Evolutionary conservation across 2,113 vertebrate species (phyloP), one percentile per base, ranked within the genome.

Genomic region (Nesoenas mayeri): DNA sequence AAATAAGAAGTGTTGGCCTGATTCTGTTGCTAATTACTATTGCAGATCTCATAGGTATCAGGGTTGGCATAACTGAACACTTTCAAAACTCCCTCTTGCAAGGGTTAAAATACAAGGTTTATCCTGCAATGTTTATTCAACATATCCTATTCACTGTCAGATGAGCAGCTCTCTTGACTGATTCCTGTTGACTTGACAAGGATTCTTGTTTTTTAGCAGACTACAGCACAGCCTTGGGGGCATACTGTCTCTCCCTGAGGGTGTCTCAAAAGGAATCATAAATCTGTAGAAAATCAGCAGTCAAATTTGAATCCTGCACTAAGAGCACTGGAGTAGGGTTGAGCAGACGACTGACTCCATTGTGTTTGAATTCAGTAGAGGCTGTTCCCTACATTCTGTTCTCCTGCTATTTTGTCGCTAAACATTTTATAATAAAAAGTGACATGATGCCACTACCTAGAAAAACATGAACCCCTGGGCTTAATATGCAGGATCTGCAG

Each of bases 101-200:
- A 84, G 44, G 34, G 36, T 88, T 86, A 86, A 78, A 80, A 40
- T 47, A 36, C 1, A 1, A 74, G 31, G 16, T 66, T 95, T 94
- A 10, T 51, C 83, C 53, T 44, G 26, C 36, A 40, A 18, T 65
- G 21, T 88, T 94, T 90, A 80, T 88, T 95, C 60, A 83, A 75
- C 18, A 38, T 81, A 40, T 48, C 88, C 56, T 86, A 32, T 40
- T 88, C 32, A 26, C 29, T 92, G 75, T 88, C 75, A 88, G 57
- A 44, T 88, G 31, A 93, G 72, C 86, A 80, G 6, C 10, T 80
- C 26, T 93, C 38, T 81, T 90, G 79, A 74, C 77, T 96, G 71
- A 93, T 94, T 96, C 32, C 69, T 72, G 24, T 92, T 93, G 88
- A 80, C 85, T 88, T 95, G 88, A 88, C 79, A 93, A 57, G 51